Evolutionary conservation across 2,797 vertebrate genomes (phyloP).

Genomic region (Rhynchonycteris naso): DNA sequence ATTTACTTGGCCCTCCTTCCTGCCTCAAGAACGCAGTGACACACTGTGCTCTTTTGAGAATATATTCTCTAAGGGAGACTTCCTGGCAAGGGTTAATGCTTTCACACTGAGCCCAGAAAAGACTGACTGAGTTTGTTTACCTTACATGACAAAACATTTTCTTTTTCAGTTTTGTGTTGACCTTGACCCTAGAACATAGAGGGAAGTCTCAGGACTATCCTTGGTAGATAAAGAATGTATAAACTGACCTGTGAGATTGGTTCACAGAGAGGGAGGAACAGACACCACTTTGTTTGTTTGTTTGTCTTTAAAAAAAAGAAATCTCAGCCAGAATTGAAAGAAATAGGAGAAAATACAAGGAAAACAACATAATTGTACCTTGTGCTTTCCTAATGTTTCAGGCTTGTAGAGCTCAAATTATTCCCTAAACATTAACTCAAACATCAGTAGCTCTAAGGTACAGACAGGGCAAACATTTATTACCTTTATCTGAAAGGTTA

Average conservation of each 20-base stretch:
- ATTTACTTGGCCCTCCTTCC: background rate
- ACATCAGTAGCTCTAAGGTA: constrained; percentile 30
- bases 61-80: background rate
- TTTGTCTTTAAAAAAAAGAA: background rate
- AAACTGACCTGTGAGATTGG: background rate
- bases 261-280: background rate
- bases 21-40: background rate
- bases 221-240: background rate
- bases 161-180: background rate
- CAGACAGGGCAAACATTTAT: constrained; percentile 60
- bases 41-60: background rate
- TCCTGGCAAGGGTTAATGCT: background rate
- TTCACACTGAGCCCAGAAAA: background rate
- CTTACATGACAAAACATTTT: background rate
- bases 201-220: background rate
- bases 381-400: constrained; percentile 64
- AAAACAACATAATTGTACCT: constrained; percentile 62
- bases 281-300: constrained; percentile 48
- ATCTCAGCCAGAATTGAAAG: background rate
- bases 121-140: background rate
- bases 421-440: constrained; percentile 51
- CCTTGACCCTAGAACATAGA: background rate
- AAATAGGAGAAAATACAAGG: constrained; percentile 42
- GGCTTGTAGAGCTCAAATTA: constrained; percentile 64
- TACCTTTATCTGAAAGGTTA: constrained; percentile 55